Base-by-base conservation (phyloP, 2,113 vertebrate genomes). In the Mirza zaza region DNA sequence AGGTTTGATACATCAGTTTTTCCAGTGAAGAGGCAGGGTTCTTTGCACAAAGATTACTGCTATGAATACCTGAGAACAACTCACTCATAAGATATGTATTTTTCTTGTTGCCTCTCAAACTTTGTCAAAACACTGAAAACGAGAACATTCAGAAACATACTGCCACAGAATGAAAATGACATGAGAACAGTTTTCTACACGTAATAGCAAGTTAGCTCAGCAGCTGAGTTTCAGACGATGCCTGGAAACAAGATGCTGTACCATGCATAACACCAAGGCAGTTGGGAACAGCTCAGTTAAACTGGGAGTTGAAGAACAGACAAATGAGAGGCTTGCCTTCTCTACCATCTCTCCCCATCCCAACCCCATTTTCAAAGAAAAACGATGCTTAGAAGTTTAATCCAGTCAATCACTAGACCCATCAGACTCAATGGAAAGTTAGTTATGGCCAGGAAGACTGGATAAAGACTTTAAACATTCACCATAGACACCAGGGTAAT, bases 51-150 rank as follows among this genome's bases (percentile, higher is more conserved):
- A 87, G 7, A 86, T 73, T 67, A 90, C 45, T n/a, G n/a, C 50
- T 45, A 48, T 45, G 67, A 77, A 52, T 34, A 88, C 5, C 9
- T 34, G 5, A 76, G 27, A 94, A 32, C 7, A 65, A 91, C 87
- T 45, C 52, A 52, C 39, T 32, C 8, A 5, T 50, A 65, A 34
- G 48, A 13, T 55, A 70, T 34, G 39, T 42, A n/a, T 86, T 92
- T 93, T 68, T 96, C 36, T 93, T 18, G 3, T 3, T 50, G 67
- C 5, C 17, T 87, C 59, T 94, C 87, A 76, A 96, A 96, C 25
- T 97, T 91, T 96, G 59, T 91, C 93, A 92, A 82, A 95, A 96
- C 80, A 96, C 14, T 10, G 50, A 86, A 93, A 93, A 76, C 12
- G 76, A 90, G 39, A 80, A 92, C 55, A 71, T 57, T 87, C 25